Evolutionary conservation across 1,140 invertebrate species (phyloP).

Genomic region (Dinoponera quadriceps): DNA sequence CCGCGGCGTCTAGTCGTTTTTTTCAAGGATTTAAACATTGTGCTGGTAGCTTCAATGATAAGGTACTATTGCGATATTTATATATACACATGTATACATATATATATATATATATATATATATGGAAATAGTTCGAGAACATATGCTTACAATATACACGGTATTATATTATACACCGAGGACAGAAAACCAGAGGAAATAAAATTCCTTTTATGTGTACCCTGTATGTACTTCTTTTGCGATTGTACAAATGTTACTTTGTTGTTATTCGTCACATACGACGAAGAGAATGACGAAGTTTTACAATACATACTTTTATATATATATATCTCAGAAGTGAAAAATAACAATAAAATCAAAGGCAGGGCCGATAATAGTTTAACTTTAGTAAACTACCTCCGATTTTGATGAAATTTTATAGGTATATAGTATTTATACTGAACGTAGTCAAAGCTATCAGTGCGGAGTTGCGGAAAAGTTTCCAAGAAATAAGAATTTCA

Average conservation of each 20-base stretch:
- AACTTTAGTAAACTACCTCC: no score
- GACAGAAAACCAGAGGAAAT: neutral
- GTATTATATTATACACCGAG: neutral
- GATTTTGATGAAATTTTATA: no score
- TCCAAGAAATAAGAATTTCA: no score
- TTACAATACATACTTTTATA: slow-evolving; percentile 51
- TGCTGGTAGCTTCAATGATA: neutral
- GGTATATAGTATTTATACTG: no score
- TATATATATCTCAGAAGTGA: slow-evolving; percentile 72
- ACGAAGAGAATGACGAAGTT: neutral
- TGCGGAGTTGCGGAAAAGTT: no score
- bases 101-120: slow-evolving; percentile 9
- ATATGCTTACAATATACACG: slow-evolving; percentile 9
- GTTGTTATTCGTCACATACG: neutral
- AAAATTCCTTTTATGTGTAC: neutral
- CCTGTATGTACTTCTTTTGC: neutral
- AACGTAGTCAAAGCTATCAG: no score
- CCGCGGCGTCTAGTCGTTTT: slow-evolving; percentile 1
- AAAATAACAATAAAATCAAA: slow-evolving; percentile 74
- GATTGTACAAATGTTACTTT: neutral
- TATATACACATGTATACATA: neutral
- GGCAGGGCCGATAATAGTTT: no score
- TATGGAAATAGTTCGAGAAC: neutral
- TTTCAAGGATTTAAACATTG: neutral
- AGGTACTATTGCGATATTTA: neutral